Evolutionary conservation across 2,797 vertebrate species (phyloP).

Genomic region (Anguilla obscura): DNA sequence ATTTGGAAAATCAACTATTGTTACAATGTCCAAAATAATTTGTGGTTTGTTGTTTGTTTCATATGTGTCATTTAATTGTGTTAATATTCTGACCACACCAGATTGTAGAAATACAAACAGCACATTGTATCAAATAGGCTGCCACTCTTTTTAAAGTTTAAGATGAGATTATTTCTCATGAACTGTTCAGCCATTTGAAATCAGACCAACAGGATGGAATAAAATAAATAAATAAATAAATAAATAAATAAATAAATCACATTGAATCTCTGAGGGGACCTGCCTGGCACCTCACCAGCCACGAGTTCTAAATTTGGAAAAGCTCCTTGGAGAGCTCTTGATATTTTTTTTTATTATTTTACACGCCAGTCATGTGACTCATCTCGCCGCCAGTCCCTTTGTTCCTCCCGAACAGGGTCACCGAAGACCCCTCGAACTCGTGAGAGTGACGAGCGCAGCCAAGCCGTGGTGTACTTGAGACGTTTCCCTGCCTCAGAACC

Average conservation of each 20-base stretch:
- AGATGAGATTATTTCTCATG: background rate
- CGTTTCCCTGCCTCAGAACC: slow-evolving; percentile 55
- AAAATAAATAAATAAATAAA: too few species aligned
- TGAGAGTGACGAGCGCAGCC: slow-evolving; percentile 58
- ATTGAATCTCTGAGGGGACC: background rate
- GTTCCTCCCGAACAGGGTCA: slow-evolving; percentile 59
- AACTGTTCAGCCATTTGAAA: background rate
- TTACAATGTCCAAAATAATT: background rate
- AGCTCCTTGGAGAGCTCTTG: slow-evolving; percentile 67
- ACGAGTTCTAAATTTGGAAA: slow-evolving; percentile 57
- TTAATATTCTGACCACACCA: background rate
- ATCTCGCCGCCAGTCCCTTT: slow-evolving; percentile 63
- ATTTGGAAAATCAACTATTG: background rate
- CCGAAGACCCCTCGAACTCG: slow-evolving; percentile 48
- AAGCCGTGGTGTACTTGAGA: slow-evolving; percentile 41
- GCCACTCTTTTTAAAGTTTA: background rate
- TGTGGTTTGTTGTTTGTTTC: background rate
- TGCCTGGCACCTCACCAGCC: slow-evolving; percentile 24
- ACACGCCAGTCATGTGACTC: slow-evolving; percentile 67
- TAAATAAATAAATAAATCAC: background rate
- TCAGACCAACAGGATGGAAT: background rate
- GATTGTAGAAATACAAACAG: background rate
- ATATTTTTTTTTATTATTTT: background rate
- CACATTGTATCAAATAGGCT: background rate
- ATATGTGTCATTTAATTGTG: background rate